Evolutionary conservation across 2,797 vertebrate genomes (phyloP), one percentile per base, ranked within the genome.

Genomic region (Sebastes aleutianus): DNA sequence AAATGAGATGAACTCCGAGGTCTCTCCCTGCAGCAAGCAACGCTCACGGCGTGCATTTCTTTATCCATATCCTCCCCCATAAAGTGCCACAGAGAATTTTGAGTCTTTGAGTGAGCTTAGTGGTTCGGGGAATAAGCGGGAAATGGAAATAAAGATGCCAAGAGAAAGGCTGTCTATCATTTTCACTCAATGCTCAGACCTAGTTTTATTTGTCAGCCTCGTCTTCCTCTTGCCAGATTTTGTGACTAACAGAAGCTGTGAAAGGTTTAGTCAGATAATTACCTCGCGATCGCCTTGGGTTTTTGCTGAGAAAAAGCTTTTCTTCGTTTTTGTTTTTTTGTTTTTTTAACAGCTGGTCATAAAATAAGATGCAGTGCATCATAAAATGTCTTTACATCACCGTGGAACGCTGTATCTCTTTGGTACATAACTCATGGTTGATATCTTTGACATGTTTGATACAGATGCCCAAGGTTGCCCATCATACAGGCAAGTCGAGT

Each of bases 211-310:
- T 90, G 87, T 92, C 93, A 89, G 83, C 67, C 66, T 79, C 86
- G 73, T 82, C 65, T 56, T 80, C 73, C 76, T 79, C 47, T 68
- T 83, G 76, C 78, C 86, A 88, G 80, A 80, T 87, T 87, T 86
- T 81, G 76, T 86, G 87, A 91, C 78, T 81, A 94, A 88, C 86
- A 87, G 83, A 84, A 85, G 68, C 76, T 80, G 83, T 86, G 88
- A 90, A 93, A 90, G 88, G 87, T 93, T 93, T 83, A 93, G 92
- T 79, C 74, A 70, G 89, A 95, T 95, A 92, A 95, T 94, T 91
- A 93, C 91, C 82, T 88, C 43, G 34, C 47, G 10, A 87, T 82
- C 11, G 87, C 92, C 88, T 88, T 78, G 75, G 88, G 87, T 91
- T 95, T 88, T 92, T 91, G 88, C 91, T 90, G 90, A 92, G 83